phyloP scores from a whole-genome alignment of 2,797 vertebrate genomes.

The Enteromius radiatus region DNA sequence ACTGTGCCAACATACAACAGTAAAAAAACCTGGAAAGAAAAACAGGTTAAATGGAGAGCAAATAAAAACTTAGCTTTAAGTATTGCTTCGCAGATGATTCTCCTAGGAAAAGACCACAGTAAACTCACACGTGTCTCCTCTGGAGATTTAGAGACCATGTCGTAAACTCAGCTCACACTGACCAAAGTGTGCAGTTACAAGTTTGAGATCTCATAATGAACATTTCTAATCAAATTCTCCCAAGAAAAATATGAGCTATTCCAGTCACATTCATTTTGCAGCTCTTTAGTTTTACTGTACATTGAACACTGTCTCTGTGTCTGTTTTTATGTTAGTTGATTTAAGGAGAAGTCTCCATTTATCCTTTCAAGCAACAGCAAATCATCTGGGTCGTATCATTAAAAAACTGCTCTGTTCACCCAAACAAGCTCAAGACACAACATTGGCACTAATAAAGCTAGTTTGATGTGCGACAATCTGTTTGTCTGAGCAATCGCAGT shows the following conservation, averaged over 20 bases:
- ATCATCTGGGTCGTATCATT: not conserved
- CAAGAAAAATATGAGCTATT: not conserved
- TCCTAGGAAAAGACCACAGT: not conserved
- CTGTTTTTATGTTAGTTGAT: not conserved
- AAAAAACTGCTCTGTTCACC: not conserved
- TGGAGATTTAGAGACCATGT: not conserved
- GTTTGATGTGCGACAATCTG: not conserved
- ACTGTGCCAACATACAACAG: not conserved
- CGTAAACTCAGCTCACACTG: not conserved
- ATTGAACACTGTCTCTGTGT: not conserved
- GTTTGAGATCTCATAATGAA: not conserved
- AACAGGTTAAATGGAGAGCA: not conserved
- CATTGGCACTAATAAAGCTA: not conserved
- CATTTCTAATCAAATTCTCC: not conserved
- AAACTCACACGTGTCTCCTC: not conserved
- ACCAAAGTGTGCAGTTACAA: not conserved
- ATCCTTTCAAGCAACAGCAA: not conserved
- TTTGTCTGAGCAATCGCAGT: not conserved
- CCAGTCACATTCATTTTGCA: not conserved
- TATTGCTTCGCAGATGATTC: not conserved
- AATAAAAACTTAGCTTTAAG: not conserved
- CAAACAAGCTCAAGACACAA: not conserved
- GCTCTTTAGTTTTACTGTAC: not conserved
- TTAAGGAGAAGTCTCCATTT: not conserved
- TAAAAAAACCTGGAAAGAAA: not conserved